These are phyloP conservation scores for Actinernus sp. DNA, from an alignment of 92 coral and sea anemone genomes.

Conservation along the genomic window DNA sequence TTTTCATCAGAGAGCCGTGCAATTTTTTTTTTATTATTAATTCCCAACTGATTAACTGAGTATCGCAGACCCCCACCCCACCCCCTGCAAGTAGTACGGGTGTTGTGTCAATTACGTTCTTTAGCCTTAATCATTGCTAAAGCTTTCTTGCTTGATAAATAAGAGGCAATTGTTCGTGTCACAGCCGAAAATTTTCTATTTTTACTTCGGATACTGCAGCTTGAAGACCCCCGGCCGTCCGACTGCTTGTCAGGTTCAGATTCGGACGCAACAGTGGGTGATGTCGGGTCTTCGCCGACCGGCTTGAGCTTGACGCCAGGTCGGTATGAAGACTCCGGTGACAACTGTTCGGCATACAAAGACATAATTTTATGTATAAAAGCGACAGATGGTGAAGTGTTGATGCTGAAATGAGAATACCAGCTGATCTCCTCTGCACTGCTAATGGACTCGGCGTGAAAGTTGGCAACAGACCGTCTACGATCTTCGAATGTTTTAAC, in stretches of 20 bases:
- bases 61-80: too few species aligned
- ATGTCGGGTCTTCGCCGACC: constrained; percentile 15
- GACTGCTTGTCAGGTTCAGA: constrained; percentile 54
- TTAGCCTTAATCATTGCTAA: too few species aligned
- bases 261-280: constrained; percentile 32
- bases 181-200: constrained; percentile 49
- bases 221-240: constrained; percentile 72
- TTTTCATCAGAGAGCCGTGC: too few species aligned
- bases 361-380: constrained; percentile 70
- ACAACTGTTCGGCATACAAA: constrained; percentile 78
- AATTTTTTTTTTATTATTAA: too few species aligned
- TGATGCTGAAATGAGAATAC: constrained; percentile 78
- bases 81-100: too few species aligned
- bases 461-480: neutral
- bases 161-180: too few species aligned
- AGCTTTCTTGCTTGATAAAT: too few species aligned
- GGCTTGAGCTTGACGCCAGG: constrained; percentile 41
- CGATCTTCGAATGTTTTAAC: neutral
- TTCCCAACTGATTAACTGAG: too few species aligned
- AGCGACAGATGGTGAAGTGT: constrained; percentile 62
- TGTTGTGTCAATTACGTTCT: too few species aligned
- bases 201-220: constrained; percentile 53
- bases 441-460: neutral
- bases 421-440: constrained; percentile 42
- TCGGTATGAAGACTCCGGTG: constrained; percentile 81